Base-by-base conservation (phyloP, 1,140 invertebrate species). In the Glossosoma conforme region DNA sequence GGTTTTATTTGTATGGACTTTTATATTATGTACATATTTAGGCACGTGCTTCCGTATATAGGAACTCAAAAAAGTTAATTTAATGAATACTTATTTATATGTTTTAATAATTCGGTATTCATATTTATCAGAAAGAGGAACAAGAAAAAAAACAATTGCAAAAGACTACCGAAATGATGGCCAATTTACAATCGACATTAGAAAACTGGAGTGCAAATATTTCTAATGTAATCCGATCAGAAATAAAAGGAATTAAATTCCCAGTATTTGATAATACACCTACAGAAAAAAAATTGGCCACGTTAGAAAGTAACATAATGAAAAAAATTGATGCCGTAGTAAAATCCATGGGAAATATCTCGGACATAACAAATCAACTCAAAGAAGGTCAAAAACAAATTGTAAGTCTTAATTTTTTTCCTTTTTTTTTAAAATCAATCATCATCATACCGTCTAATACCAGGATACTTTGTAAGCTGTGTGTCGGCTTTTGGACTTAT, bases 131-230 rank as follows among this genome's bases (percentile, higher is more conserved):
- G 79, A 81, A 77, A 62, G 82, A 85, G 60, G 82, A 85, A 60
- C 67, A 78, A 44, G 83, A 86, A 52, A 78, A 82, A 44, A 72
- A 74, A 15, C 82, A 86, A 52, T 71, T 84, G 44, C 80, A 85
- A 47, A 85, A 85, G 60, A 82, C 81, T 0, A 72, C 76, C 30
- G 83, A 86, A 54, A 75, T 74, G 3, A 67, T 87, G 9, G 79
- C 83, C 32, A 76, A 79, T 21, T 76, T 87, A 51, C 77, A 85
- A 61, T 79, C 75, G 48, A 78, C 80, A 42, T 62, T 88, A 51
- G 74, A 80, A 18, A 64, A 70, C 17, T 77, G 82, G 33, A 66
- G 52, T 46, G 37, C 43, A 1, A 51, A 46, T 25, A 43, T 61
- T 15, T 18, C 45, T 3, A 51, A 51, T 32, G 14, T 47, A 6